These are phyloP conservation scores for Lasioglossum pauxillum DNA, from an alignment of 2,888 invertebrate species.

Conservation along the genomic window DNA sequence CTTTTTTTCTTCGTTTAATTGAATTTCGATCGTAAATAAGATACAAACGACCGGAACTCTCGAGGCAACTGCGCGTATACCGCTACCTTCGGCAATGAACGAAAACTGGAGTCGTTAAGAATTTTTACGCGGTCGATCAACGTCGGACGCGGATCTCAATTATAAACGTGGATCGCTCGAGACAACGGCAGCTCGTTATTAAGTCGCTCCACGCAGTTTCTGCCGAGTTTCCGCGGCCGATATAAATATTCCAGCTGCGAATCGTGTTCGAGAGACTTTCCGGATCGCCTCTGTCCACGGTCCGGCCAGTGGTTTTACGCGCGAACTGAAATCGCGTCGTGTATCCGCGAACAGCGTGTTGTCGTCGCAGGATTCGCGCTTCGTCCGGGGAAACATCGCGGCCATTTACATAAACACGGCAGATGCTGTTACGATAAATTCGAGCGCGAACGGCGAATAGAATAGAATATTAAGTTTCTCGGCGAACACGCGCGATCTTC, in stretches of 20 bases:
- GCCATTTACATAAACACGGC: constrained; percentile 71
- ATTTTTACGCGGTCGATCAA: constrained; percentile 6
- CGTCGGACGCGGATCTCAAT: constrained; percentile 21
- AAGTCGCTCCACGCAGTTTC: constrained; percentile 3
- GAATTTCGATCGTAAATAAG: constrained; percentile 42
- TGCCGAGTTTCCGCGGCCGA: not conserved
- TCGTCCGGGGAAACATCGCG: constrained; percentile 57
- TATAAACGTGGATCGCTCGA: constrained; percentile 25
- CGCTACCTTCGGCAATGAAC: constrained; percentile 29
- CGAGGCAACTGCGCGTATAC: not conserved
- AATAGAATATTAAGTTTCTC: constrained; percentile 68
- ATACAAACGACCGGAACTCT: constrained; percentile 5
- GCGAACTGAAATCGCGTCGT: not conserved
- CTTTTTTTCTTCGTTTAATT: constrained; percentile 25
- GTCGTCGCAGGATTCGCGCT: constrained; percentile 39
- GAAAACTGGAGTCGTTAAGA: constrained; percentile 45
- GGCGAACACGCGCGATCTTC: constrained; percentile 28
- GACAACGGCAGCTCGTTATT: constrained; percentile 3
- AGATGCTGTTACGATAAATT: constrained; percentile 72
- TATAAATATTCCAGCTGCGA: not conserved
- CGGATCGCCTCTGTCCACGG: not conserved
- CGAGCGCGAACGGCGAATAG: constrained; percentile 50
- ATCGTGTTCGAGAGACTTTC: not conserved
- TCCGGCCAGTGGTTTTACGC: not conserved
- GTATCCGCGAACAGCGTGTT: not conserved